Evolutionary conservation across 1,140 invertebrate species (phyloP), one percentile per base, ranked within the genome.

Genomic region (Dendroctonus ponderosae): DNA sequence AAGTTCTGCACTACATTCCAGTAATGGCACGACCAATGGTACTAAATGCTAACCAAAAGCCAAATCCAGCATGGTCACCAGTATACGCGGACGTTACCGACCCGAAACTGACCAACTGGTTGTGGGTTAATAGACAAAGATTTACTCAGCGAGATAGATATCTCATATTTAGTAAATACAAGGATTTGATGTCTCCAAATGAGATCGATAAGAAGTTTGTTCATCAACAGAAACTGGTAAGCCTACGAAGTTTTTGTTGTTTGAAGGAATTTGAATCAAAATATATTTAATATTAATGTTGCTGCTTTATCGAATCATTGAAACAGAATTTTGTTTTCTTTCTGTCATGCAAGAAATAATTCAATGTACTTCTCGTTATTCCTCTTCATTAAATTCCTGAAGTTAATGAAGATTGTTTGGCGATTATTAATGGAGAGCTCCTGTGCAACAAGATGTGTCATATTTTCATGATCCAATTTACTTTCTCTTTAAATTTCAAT

Each of bases 1-100:
- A 93, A 81, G 91, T 94, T 0, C 80, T 92, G 51, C 87, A 89
- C 70, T 91, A 91, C 75, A 84, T 92, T 65, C 87, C 89, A 0
- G 89, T 92, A 3, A 89, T 92, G 87, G 88, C 89, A 0, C 80
- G 89, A 53, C 89, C 89, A 0, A 79, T 91, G 77, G 89, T 91
- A 0, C 78, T 91, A 15, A 83, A 83, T 43, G 80, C 82, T 65
- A 82, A 76, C 0, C 78, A 85, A 42, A 87, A 90, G 75, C 87
- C 87, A 0, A 74, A 75, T 46, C 82, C 82, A 2, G 85, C 87
- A 14, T 92, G 89, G 89, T 91, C 88, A 0, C 86, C 88, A 0
- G 85, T 90, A 2, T 92, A 91, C 75, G 89, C 89, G 3, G 88
- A 91, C 75, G 82, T 89, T 7, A 85, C 85, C 0, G 89, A 90